Conservation (phyloP, 2,797 vertebrate species). For the Tachyglossus aculeatus region DNA sequence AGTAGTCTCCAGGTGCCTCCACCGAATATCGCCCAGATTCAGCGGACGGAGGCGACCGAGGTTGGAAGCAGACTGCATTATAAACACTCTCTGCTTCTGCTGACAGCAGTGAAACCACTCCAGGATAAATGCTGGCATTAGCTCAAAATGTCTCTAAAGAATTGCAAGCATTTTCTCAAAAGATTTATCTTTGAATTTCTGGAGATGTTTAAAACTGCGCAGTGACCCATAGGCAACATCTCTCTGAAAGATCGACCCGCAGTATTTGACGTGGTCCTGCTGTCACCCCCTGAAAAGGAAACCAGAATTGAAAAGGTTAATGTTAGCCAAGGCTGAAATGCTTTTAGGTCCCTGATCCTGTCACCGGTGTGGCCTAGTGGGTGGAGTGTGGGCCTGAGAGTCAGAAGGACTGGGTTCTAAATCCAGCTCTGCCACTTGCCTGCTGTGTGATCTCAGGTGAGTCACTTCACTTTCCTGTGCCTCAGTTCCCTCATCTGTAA, state of each 20-base stretch:
- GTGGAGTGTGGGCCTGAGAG: too few relatives aligned
- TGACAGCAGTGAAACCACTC: slow-evolving; percentile 62
- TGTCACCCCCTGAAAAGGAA: slow-evolving; percentile 47
- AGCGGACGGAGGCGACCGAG: slow-evolving; percentile 36
- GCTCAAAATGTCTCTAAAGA: slow-evolving; percentile 62
- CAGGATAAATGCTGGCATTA: slow-evolving; percentile 67
- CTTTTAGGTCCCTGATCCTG: slow-evolving; percentile 36
- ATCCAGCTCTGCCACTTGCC: too few relatives aligned
- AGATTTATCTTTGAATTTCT: slow-evolving; percentile 65
- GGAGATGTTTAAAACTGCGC: slow-evolving; percentile 55
- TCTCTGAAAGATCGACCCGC: slow-evolving; percentile 47
- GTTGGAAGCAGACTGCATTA: slow-evolving; percentile 58
- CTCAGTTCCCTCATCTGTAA: too few relatives aligned
- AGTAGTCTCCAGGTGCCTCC: slow-evolving; percentile 59
- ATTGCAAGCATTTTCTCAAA: slow-evolving; percentile 65
- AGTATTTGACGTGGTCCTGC: slow-evolving; percentile 29
- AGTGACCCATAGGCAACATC: slow-evolving; percentile 49
- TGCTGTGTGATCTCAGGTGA: too few relatives aligned
- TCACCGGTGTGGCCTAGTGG: too few relatives aligned
- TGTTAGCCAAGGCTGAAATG: slow-evolving; percentile 55
- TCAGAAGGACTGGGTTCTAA: too few relatives aligned
- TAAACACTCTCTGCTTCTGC: slow-evolving; percentile 58
- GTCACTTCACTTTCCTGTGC: too few relatives aligned
- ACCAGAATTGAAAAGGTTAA: slow-evolving; percentile 62
- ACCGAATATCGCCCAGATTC: slow-evolving; percentile 45